Evolutionary conservation across 1,140 invertebrate species (phyloP), one percentile per base, ranked within the genome.

Genomic region (Aphelenchoides besseyi): DNA sequence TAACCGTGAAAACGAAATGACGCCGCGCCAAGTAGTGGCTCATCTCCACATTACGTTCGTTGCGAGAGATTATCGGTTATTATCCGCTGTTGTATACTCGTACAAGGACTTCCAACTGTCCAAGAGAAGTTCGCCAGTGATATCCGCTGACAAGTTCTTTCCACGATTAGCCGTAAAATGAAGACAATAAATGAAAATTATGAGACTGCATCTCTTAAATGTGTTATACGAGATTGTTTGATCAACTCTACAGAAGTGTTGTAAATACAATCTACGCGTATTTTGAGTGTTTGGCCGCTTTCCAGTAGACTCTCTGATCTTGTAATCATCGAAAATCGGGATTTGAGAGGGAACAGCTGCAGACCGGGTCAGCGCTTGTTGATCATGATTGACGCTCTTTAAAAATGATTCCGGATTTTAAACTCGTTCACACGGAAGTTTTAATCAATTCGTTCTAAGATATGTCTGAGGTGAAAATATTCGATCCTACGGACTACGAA

Each of bases 401-500:
- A 48, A 48, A n/a, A 48, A 48, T 48, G 41, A 48, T 48, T 23
- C 23, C 41, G 41, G 12, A 12, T 48, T 48, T 48, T 23, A 23
- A 48, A 48, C 41, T 48, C 41, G 41, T 23, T 48, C 41, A 48
- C 12, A 23, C 12, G 41, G 41, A 48, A 16, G 41, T 23, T 23
- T 23, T 23, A 48, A 48, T 48, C 41, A 48, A n/a, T n/a, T n/a
- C n/a, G n/a, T n/a, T n/a, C n/a, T n/a, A n/a, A n/a, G n/a, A n/a
- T n/a, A n/a, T n/a, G n/a, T n/a, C 23, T 12, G 55, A 70, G 2
- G 28, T 54, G 61, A 76, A 12, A 35, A 53, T 75, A 18, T 74
- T 76, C 57, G 23, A 55, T 12, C 79, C 79, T 9, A 62, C 76
- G 52, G 79, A 80, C 69, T 80, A 80, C 36, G 68, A 70, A 1